Evolutionary conservation across 2,113 vertebrate species (phyloP).

Genomic region (Odobenus rosmarus): DNA sequence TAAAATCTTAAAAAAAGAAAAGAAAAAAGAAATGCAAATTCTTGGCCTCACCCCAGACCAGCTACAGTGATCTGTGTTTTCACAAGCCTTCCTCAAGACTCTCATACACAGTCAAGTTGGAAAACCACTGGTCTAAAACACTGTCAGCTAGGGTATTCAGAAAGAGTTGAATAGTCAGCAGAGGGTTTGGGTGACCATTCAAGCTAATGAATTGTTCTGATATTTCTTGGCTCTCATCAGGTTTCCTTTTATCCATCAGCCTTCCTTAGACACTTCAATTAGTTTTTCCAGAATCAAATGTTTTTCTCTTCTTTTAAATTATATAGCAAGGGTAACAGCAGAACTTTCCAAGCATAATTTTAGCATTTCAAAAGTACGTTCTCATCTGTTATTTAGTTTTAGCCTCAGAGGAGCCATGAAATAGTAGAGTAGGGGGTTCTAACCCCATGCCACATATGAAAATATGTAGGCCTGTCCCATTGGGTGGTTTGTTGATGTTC

Average conservation of each 20-base stretch:
- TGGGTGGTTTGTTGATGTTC: not conserved
- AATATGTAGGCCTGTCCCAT: not conserved
- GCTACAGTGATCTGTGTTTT: not conserved
- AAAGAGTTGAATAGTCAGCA: not conserved
- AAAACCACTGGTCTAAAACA: not conserved
- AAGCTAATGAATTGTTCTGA: not conserved
- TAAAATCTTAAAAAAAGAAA: too few species aligned
- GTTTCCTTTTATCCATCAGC: not conserved
- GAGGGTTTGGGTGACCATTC: not conserved
- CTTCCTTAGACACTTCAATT: not conserved
- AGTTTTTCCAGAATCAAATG: not conserved
- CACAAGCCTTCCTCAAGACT: not conserved
- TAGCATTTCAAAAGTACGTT: not conserved
- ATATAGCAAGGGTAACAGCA: not conserved
- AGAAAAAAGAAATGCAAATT: not conserved
- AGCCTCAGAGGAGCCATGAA: not conserved
- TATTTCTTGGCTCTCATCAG: not conserved
- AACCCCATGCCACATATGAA: not conserved
- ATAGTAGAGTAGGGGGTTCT: not conserved
- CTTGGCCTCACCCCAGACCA: not conserved
- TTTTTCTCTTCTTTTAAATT: not conserved
- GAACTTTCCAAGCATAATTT: not conserved
- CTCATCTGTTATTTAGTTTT: not conserved
- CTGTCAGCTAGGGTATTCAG: not conserved
- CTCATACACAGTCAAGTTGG: accelerated